phyloP scores from a whole-genome alignment of 2,113 vertebrate genomes.

The Limnothrissa miodon region DNA sequence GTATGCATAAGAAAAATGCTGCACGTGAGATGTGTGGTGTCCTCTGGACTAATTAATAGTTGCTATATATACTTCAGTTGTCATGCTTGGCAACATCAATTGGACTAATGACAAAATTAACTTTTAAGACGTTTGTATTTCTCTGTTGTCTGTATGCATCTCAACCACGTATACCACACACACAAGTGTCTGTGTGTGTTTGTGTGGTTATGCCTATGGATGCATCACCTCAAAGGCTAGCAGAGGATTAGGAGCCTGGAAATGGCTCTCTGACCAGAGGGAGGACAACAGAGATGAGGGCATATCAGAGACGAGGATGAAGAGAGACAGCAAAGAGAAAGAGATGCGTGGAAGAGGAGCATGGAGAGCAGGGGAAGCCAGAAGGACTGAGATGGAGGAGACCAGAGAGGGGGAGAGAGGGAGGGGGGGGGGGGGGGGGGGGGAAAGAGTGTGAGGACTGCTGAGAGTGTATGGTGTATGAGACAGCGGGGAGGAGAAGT shows the following conservation, averaged over 20 bases:
- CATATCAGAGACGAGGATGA: not conserved
- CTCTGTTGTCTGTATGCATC: not conserved
- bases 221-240: not conserved
- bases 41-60: too few relatives aligned
- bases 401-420: not conserved
- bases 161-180: not conserved
- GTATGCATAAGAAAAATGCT: too few relatives aligned
- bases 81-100: not conserved
- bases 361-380: not conserved
- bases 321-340: not conserved
- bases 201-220: not conserved
- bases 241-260: not conserved
- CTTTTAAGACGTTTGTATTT: not conserved
- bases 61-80: not conserved
- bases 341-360: not conserved
- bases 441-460: not conserved
- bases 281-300: not conserved
- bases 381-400: not conserved
- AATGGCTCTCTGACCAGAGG: slow-evolving; percentile 8
- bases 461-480: not conserved
- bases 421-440: not conserved
- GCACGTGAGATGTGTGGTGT: too few relatives aligned
- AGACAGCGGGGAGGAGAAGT: not conserved
- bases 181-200: not conserved
- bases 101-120: too few relatives aligned